Evolutionary conservation across 2,888 invertebrate genomes (phyloP), one percentile per base, ranked within the genome.

Genomic region (Magallana nippona): DNA sequence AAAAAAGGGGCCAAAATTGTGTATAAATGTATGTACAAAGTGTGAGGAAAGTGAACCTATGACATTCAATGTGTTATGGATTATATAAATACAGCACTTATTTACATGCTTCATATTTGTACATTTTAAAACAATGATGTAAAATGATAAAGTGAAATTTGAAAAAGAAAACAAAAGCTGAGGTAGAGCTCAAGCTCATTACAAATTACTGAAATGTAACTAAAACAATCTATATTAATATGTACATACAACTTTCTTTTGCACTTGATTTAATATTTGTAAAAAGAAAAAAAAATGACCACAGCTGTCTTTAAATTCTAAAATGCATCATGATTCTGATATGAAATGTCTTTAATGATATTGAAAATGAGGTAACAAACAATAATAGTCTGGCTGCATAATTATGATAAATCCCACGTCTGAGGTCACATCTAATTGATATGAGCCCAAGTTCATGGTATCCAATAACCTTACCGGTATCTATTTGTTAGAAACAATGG

Each of bases 101-200:
- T 71, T 71, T 71, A 71, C 71, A 71, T 27, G 71, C 71, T 44
- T 44, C 44, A 71, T 22, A 15, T 63, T 63, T 63, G 22, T 63
- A 22, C 27, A 27, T 71, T 71, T 27, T 32, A 71, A 71, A n/a
- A 71, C 22, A 71, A 71, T 15, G 27, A 71, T 71, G 71, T 71
- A 71, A 71, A 71, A 71, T 71, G 71, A 27, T 71, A 71, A 71
- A 71, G 32, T 71, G 71, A 71, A 22, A 71, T 27, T 71, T 71
- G 22, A 27, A 27, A 27, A 71, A 71, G 71, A 27, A 27, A 71
- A 71, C 22, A 19, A 71, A 27, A 71, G 32, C 71, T 71, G 71
- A 71, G 71, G 71, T 71, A 71, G 71, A 71, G 71, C 71, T 71
- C 22, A 27, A 71, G 71, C 71, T 71, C 71, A 71, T 71, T 71